phyloP scores from a whole-genome alignment of 2,113 vertebrate genomes.

The Rafetus swinhoei region DNA sequence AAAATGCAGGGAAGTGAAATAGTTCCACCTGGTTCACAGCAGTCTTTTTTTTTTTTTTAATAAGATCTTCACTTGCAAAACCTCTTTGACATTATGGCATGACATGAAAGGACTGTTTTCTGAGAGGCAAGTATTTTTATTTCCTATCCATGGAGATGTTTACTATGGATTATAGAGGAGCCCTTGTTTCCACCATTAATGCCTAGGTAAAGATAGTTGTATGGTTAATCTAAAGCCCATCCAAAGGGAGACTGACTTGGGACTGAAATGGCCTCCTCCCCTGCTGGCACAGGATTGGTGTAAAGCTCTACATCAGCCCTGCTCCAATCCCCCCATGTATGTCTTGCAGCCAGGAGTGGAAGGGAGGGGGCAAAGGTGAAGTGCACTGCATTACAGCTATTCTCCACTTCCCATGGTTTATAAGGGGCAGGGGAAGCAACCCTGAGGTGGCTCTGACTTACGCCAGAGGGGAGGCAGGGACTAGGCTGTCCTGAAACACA shows the following conservation, averaged over 20 bases:
- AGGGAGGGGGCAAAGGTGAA: not conserved
- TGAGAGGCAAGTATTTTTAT: not conserved
- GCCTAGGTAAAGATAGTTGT: not conserved
- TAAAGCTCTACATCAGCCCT: not conserved
- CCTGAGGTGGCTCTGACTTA: slow-evolving; percentile 9
- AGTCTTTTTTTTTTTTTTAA: not conserved
- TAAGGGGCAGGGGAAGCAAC: not conserved
- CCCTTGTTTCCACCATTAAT: not conserved
- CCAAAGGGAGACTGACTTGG: not conserved
- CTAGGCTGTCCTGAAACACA: slow-evolving; percentile 54
- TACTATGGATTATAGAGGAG: not conserved
- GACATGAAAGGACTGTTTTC: not conserved
- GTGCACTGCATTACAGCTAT: not conserved
- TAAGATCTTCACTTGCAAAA: not conserved
- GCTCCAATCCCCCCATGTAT: not conserved
- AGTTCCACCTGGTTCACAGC: not conserved
- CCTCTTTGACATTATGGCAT: not conserved
- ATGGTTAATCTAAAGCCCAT: not conserved
- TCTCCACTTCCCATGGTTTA: slow-evolving; percentile 20
- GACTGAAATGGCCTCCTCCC: not conserved
- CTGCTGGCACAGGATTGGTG: not conserved
- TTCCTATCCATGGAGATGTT: not conserved
- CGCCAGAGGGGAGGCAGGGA: not conserved
- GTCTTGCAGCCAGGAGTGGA: not conserved
- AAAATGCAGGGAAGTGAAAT: not conserved